A percentile compares a stretch with the other conserved stretches of the same genome.
These are phyloP conservation scores for Pampus argenteus DNA, from an alignment of 2,797 vertebrate genomes.

Conservation along the genomic window DNA sequence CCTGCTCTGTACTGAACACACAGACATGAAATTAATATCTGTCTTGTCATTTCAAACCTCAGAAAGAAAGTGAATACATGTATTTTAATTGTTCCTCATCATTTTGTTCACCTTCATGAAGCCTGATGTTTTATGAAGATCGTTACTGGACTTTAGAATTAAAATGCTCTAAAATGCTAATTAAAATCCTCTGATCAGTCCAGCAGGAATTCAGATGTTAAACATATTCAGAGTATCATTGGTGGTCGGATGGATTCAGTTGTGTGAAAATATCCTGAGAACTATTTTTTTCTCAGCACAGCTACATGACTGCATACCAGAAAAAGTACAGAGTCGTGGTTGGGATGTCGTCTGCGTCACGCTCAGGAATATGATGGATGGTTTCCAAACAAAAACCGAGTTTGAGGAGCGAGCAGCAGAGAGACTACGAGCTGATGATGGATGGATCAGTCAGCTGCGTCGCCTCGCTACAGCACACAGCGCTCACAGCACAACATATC, in stretches of 20 bases:
- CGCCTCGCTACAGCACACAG: conserved; percentile 34
- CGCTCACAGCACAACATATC: conserved; percentile 35
- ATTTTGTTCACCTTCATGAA: too few relatives aligned
- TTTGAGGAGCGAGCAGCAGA: conserved; percentile 70
- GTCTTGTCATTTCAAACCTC: too few relatives aligned
- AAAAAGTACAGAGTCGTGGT: conserved; percentile 2
- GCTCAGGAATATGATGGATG: conserved; percentile 75
- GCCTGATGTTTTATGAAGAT: too few relatives aligned
- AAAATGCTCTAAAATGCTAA: too few relatives aligned
- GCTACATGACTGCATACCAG: conserved; percentile 19
- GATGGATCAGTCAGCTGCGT: conserved; percentile 65
- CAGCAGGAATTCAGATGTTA: too few relatives aligned
- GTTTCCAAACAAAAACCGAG: conserved; percentile 77
- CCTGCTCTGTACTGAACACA: too few relatives aligned
- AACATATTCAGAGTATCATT: too few relatives aligned
- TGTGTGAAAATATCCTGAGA: conserved; percentile 21
- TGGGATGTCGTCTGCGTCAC: conserved; percentile 36
- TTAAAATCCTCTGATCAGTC: too few relatives aligned
- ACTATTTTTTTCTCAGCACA: conserved; percentile 1
- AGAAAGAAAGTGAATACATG: too few relatives aligned
- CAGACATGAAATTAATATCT: too few relatives aligned
- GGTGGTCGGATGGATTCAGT: conserved; percentile 13
- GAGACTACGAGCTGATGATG: conserved; percentile 68
- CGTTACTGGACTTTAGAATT: too few relatives aligned
- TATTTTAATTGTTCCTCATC: too few relatives aligned